Conservation (phyloP, 2,888 invertebrate genomes). For the Philereme vetulata region DNA sequence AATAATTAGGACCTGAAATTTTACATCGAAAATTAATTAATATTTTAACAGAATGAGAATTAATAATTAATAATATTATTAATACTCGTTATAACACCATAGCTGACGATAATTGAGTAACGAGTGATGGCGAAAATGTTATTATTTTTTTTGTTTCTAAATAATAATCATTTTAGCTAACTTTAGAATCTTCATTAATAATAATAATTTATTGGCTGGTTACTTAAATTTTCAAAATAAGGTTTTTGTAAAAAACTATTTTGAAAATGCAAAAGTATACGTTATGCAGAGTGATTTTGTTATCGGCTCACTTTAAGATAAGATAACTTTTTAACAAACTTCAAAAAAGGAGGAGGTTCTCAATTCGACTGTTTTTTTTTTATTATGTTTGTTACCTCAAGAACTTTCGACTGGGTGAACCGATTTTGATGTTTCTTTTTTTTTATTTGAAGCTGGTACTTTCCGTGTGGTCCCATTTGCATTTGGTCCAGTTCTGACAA, state of each 20-base stretch:
- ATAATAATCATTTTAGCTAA: slow-evolving; percentile 44
- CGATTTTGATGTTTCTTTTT: too few relatives aligned
- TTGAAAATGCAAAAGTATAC: neutral
- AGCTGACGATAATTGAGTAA: slow-evolving; percentile 2
- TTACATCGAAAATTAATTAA: slow-evolving; percentile 4
- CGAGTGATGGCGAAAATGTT: neutral
- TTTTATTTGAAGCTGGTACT: too few relatives aligned
- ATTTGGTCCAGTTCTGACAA: too few relatives aligned
- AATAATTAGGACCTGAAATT: neutral
- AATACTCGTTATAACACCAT: slow-evolving; percentile 11
- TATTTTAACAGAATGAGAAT: slow-evolving; percentile 8
- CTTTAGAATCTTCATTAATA: slow-evolving; percentile 21
- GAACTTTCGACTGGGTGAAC: too few relatives aligned
- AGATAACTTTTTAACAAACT: too few relatives aligned
- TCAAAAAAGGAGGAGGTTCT: too few relatives aligned
- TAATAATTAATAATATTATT: neutral
- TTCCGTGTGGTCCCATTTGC: too few relatives aligned
- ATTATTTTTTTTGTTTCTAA: slow-evolving; percentile 11
- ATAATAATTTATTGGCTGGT: slow-evolving; percentile 38
- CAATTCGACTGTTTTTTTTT: too few relatives aligned
- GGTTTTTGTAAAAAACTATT: neutral
- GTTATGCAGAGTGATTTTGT: neutral
- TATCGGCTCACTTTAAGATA: neutral
- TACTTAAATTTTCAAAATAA: slow-evolving; percentile 43
- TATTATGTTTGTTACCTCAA: too few relatives aligned